A percentile compares a stretch with the other conserved stretches of the same genome.
Conservation (phyloP, 2,113 vertebrate species). For the Cyprinus carpio region DNA sequence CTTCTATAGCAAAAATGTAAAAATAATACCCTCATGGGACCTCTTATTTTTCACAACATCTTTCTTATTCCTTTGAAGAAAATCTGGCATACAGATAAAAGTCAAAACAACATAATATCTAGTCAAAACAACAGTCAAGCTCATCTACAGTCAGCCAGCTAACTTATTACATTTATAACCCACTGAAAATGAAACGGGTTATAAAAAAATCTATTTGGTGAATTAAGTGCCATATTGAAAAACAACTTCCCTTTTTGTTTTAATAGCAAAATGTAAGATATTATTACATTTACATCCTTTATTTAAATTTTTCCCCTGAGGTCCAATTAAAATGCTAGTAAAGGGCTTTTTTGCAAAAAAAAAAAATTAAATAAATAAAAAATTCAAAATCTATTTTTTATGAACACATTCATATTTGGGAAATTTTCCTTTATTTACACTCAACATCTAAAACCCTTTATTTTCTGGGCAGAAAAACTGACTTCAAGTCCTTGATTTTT, state of each 20-base stretch:
- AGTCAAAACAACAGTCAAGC: background rate
- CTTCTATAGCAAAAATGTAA: background rate
- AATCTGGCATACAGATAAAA: slow-evolving; percentile 2
- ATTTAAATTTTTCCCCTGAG: background rate
- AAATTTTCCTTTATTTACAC: slow-evolving; percentile 9
- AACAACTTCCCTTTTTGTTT: background rate
- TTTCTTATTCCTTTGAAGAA: slow-evolving; percentile 25
- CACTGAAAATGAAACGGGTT: background rate
- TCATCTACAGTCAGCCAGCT: background rate
- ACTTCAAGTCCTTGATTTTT: background rate
- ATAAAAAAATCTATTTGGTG: background rate
- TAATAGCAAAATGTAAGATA: background rate
- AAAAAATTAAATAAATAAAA: no score
- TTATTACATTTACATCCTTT: background rate
- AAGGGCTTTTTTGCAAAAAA: background rate
- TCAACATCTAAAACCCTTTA: background rate
- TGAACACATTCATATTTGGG: background rate
- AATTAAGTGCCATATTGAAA: background rate
- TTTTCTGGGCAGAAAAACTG: background rate
- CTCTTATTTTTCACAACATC: slow-evolving; percentile 29
- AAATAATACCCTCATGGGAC: background rate
- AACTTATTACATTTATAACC: background rate
- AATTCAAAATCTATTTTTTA: background rate
- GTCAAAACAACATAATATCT: background rate
- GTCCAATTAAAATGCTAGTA: background rate